Evolutionary conservation across 2,888 invertebrate genomes (phyloP).

Genomic region (Synanthedon vespiformis): DNA sequence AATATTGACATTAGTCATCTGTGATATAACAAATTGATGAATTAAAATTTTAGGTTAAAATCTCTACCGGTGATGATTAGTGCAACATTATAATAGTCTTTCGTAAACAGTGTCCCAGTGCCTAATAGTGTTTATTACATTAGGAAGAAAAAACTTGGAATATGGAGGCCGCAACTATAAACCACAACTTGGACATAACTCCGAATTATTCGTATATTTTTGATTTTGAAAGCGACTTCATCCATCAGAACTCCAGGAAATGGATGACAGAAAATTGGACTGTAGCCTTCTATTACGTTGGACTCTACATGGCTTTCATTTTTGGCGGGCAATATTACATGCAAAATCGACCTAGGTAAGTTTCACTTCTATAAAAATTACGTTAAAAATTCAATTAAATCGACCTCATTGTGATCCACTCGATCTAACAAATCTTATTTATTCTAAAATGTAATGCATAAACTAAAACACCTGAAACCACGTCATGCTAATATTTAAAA

Average conservation of each 20-base stretch:
- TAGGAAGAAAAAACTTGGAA: conserved; percentile 21
- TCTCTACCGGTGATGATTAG: conserved; percentile 54
- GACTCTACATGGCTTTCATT: conserved; percentile 92
- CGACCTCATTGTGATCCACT: too few relatives aligned
- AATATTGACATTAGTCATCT: conserved; percentile 54
- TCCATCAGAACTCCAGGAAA: conserved; percentile 86
- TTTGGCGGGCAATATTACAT: conserved; percentile 95
- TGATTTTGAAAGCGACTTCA: conserved; percentile 95
- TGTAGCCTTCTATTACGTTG: conserved; percentile 88
- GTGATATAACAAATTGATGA: conserved; percentile 56
- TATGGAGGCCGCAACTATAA: conserved; percentile 56
- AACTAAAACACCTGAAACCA: too few relatives aligned
- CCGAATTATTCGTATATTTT: conserved; percentile 95
- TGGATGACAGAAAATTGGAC: conserved; percentile 99
- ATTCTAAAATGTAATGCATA: too few relatives aligned
- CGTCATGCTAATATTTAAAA: too few relatives aligned
- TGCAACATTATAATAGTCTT: conserved; percentile 28
- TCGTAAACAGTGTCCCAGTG: conserved; percentile 19
- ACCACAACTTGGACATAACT: conserved; percentile 69
- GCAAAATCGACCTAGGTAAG: conserved; percentile 86
- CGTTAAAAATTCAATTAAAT: too few relatives aligned
- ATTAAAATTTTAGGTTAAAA: conserved; percentile 51
- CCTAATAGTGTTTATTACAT: conserved; percentile 16
- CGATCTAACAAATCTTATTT: too few relatives aligned
- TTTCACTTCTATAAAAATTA: conserved; percentile 3